Conservation (phyloP, 1,140 invertebrate genomes). For the Rhizoglyphus robini region DNA sequence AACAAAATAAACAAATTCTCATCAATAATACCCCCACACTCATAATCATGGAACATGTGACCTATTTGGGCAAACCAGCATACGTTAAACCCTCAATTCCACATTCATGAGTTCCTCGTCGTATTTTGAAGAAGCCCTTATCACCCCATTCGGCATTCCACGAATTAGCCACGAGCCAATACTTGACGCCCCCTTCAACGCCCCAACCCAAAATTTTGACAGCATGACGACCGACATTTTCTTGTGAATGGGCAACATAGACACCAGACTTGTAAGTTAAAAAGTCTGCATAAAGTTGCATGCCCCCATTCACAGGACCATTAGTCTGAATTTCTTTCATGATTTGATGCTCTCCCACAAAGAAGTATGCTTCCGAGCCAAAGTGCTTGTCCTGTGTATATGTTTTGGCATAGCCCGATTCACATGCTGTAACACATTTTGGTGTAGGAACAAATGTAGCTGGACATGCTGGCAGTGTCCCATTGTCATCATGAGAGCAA, state of each 20-base stretch:
- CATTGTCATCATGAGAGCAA: slow-evolving; percentile 28
- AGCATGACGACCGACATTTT: slow-evolving; percentile 49
- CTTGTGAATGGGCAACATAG: slow-evolving; percentile 62
- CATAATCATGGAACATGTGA: too few species aligned
- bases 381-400: slow-evolving; percentile 48
- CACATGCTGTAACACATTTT: slow-evolving; percentile 36
- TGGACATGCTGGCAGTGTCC: slow-evolving; percentile 31
- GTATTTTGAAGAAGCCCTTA: slow-evolving; percentile 59
- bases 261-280: slow-evolving; percentile 50
- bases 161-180: slow-evolving; percentile 43
- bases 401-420: slow-evolving; percentile 32
- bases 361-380: slow-evolving; percentile 54
- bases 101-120: slow-evolving; percentile 62
- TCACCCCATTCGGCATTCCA: slow-evolving; percentile 42
- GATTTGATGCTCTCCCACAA: slow-evolving; percentile 52
- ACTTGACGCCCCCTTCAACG: slow-evolving; percentile 36
- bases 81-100: slow-evolving; percentile 62
- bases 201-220: slow-evolving; percentile 43
- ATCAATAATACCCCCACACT: too few species aligned
- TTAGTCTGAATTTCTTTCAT: slow-evolving; percentile 68
- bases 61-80: slow-evolving; percentile 60
- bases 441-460: slow-evolving; percentile 32
- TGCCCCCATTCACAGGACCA: slow-evolving; percentile 79
- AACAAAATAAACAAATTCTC: too few species aligned
- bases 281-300: slow-evolving; percentile 43